A percentile compares a stretch with the other conserved stretches of the same genome.
phyloP scores from a whole-genome alignment of 1,140 invertebrate species.

The Anadara kagoshimensis region DNA sequence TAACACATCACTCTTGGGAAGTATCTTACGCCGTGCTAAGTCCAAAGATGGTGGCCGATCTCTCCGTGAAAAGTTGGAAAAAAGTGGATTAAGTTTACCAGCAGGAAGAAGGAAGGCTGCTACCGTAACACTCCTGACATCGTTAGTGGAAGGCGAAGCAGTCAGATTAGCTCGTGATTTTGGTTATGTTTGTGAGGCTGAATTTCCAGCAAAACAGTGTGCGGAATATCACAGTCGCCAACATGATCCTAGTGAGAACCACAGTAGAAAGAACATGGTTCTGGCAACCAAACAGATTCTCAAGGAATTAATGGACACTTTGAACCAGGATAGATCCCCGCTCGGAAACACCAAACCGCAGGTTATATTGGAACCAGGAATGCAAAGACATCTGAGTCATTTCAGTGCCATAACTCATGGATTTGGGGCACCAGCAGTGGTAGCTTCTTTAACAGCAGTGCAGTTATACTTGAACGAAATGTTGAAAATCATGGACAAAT shows the following conservation, averaged over 20 bases:
- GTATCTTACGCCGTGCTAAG: slow-evolving; percentile 97
- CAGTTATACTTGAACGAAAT: slow-evolving; percentile 98
- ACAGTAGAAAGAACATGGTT: slow-evolving; percentile 91
- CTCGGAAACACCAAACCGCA: slow-evolving; percentile 96
- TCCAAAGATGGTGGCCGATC: slow-evolving; percentile 98
- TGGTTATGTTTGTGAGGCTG: slow-evolving; percentile 97
- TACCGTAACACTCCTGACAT: slow-evolving; percentile 97
- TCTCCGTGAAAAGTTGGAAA: slow-evolving; percentile 96
- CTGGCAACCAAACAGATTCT: slow-evolving; percentile 94
- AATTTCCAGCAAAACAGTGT: slow-evolving; percentile 96
- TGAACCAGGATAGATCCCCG: slow-evolving; percentile 95
- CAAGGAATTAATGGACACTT: slow-evolving; percentile 96
- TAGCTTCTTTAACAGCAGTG: slow-evolving; percentile 94
- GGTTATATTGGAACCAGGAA: slow-evolving; percentile 89
- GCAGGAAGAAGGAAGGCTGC: slow-evolving; percentile 99
- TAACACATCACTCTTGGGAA: slow-evolving; percentile 98
- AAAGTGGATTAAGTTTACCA: slow-evolving; percentile 97
- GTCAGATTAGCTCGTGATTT: slow-evolving; percentile 98
- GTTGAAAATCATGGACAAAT: slow-evolving; percentile 94
- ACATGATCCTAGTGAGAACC: slow-evolving; percentile 86
- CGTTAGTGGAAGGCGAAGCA: slow-evolving; percentile 98
- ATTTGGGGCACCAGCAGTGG: slow-evolving; percentile 97
- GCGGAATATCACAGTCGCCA: slow-evolving; percentile 94
- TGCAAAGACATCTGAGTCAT: slow-evolving; percentile 96
- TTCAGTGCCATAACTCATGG: slow-evolving; percentile 98